Evolutionary conservation across 2,888 invertebrate species (phyloP), one percentile per base, ranked within the genome.

Genomic region (Teinopalpus imperialis): DNA sequence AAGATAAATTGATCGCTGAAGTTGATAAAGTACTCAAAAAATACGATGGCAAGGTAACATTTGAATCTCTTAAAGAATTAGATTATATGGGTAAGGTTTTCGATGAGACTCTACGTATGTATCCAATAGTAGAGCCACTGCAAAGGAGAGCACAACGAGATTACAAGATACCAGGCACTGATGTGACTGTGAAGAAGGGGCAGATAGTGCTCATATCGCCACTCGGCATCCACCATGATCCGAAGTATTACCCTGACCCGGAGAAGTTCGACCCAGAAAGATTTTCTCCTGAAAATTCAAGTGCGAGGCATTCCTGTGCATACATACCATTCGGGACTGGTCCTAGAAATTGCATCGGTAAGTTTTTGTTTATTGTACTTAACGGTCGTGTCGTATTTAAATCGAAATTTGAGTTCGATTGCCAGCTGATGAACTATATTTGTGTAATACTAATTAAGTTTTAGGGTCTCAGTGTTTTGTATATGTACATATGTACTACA

Each of bases 261-360:
- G 69, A 74, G 29, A 68, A 66, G 29, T 90, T 89, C 55, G 74
- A 85, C 41, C 90, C 90, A 1, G 81, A 88, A 20, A 66, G 88
- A 46, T 90, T 90, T 61, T 59, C 66, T 7, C 43, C 66, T 0
- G 71, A 76, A 23, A 71, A 69, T 9, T 64, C 56, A 27, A 63
- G 57, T n/a, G 49, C 56, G 4, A 61, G 76, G 1, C 75, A 74
- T 43, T 54, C 69, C 0, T 78, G 73, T 48, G 74, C 74, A 1
- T 86, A 69, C 48, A 39, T 83, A 36, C 81, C 85, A 2, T 87
- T 86, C 51, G 83, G 85, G 26, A 63, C 66, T 12, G 85, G 85
- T 4, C 82, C 81, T 1, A 61, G 85, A 34, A 77, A 78, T 45
- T 86, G 85, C 49, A 80, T 82, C 3, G 85, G 81, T 82, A 58